Evolutionary conservation across 2,888 invertebrate genomes (phyloP), one percentile per base, ranked within the genome.

Genomic region (Agrochola lychnidis): DNA sequence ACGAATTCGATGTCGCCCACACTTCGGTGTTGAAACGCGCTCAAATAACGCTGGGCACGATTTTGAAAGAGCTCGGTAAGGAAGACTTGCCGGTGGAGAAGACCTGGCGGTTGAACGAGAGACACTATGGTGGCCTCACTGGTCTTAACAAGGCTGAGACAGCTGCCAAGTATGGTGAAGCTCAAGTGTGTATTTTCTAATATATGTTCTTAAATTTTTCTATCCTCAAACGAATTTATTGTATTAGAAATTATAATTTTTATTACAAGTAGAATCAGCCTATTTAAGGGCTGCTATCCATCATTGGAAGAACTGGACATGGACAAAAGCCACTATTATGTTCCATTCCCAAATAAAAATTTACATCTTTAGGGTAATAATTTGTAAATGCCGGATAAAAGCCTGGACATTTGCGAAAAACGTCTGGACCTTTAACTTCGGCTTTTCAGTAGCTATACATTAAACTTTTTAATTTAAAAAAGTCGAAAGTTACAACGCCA

Each of bases 41-140:
- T 1, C 98, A 98, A 89, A 97, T 98, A 78, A 98, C 98, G 0
- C 94, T 98, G 61, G 97, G 97, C 70, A 92, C 97, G 0, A 97
- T 99, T 80, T 93, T 99, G 12, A 95, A 97, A 77, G 97, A 98
- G 90, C 97, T 98, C 62, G 97, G 97, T 2, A 98, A 98, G 89
- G 92, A 97, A n/a, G 97, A 97, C 85, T 93, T 99, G 82, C 98
- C 98, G 0, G 94, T 98, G 12, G 92, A 97, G 9, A 97, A 98
- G 90, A 98, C 98, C 16, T 99, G 99, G 99, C 97, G 98, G 22
- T 95, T 99, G 48, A 99, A 99, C 90, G 99, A 99, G 93, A 97
- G 99, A 78, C 99, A 99, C 91, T 99, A 99, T 89, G 99, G 99
- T 70, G 98, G 98, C 61, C 97, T 99, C 10, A 99, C 98, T 19